Evolutionary conservation across 2,113 vertebrate genomes (phyloP), one percentile per base, ranked within the genome.

Genomic region (Anseranas semipalmata): DNA sequence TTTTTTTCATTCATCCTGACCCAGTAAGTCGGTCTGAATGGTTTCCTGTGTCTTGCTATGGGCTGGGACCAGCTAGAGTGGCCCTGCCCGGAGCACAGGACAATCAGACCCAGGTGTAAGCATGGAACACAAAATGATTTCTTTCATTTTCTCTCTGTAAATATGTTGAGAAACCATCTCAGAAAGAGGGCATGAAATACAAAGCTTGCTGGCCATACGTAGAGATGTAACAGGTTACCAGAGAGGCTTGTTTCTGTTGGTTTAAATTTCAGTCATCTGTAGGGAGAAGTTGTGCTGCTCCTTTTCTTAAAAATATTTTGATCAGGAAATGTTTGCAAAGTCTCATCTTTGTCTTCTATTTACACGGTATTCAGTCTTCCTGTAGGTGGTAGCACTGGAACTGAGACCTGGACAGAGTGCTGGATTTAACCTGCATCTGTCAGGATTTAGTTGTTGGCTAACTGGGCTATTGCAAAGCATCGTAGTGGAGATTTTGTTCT

Each of bases 101-200:
- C 46, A 63, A 5, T 56, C 3, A 62, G 45, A 37, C 20, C 7
- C 25, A 41, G 0, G 16, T 89, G 0, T 17, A 30, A 52, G 30
- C 37, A 21, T 76, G 16, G 6, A 35, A 59, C 48, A 21, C 24
- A 21, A 58, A 41, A 9, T 1, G 3, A 24, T 52, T 90, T 43
- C 46, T 84, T 71, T 79, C 35, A 79, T 94, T 20, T 45, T 10
- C 39, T 71, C 37, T 33, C 60, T 67, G 27, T 67, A 33, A 45
- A 10, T n/a, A 12, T 6, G 5, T 53, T 73, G 63, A 30, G 79
- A 83, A 20, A 6, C 25, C 25, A 8, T 46, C 53, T 75, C 5
- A 7, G 84, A 59, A 89, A 22, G 22, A 22, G 43, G 22, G 30
- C n/a, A 5, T 24, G 53, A 48, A 39, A 45, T 60, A 0, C 37